These are phyloP conservation scores for Colinus virginianus DNA, from an alignment of 2,113 vertebrate genomes.

Conservation along the genomic window DNA sequence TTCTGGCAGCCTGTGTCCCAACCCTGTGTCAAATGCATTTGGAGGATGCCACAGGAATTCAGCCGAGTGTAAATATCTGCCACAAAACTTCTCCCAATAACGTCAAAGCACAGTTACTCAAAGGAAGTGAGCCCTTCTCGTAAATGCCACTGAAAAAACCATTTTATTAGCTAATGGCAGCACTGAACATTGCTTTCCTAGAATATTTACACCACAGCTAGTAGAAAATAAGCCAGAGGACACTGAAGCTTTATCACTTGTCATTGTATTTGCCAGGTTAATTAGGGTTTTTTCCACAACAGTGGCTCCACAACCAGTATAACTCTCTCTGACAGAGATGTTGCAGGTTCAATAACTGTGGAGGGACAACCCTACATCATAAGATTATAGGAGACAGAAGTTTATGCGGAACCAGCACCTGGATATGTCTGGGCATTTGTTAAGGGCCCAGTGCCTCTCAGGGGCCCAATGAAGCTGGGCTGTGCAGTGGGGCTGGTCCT, in stretches of 20 bases:
- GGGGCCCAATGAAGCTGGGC: background rate
- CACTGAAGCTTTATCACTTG: background rate
- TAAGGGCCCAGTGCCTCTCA: background rate
- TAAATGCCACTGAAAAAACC: background rate
- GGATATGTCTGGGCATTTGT: background rate
- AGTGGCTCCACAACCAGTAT: background rate
- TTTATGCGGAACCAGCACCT: too few species aligned
- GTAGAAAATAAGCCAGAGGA: background rate
- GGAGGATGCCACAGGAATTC: slow-evolving; percentile 10
- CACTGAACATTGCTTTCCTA: background rate
- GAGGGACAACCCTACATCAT: background rate
- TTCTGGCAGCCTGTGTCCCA: slow-evolving; percentile 5
- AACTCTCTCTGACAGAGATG: background rate
- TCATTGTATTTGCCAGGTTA: background rate
- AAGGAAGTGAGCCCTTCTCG: background rate
- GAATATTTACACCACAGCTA: background rate
- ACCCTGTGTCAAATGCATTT: background rate
- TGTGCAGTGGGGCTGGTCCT: rapidly evolving
- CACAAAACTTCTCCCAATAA: slow-evolving; percentile 16
- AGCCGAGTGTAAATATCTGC: slow-evolving; percentile 15
- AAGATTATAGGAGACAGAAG: background rate
- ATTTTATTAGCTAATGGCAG: background rate
- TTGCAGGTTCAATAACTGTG: background rate
- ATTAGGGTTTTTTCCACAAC: background rate
- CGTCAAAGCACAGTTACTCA: slow-evolving; percentile 25